These are phyloP conservation scores for Amazona vittata DNA, from an alignment of 2,113 vertebrate species.

Conservation along the genomic window DNA sequence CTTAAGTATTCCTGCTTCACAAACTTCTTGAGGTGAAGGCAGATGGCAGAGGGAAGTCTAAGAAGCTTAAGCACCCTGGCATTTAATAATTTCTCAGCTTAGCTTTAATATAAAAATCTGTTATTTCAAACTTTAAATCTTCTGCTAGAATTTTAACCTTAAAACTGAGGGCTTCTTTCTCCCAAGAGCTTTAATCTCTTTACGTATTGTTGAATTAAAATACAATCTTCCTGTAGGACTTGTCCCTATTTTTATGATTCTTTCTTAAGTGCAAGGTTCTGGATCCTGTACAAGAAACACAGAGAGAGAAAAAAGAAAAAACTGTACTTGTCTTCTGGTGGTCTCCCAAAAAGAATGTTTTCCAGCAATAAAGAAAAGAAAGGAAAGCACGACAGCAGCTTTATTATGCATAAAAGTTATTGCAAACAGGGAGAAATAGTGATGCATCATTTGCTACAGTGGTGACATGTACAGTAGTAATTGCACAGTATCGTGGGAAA, in stretches of 20 bases:
- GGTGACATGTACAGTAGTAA: neutral
- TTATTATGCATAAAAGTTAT: neutral
- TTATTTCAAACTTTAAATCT: conserved; percentile 2
- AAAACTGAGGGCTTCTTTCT: conserved; percentile 28
- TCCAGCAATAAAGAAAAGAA: neutral
- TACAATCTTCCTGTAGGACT: neutral
- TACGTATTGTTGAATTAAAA: conserved; percentile 6
- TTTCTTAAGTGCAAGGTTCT: neutral
- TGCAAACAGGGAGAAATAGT: neutral
- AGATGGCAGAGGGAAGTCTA: neutral
- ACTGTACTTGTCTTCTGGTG: neutral
- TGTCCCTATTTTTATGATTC: neutral
- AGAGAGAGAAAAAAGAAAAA: neutral
- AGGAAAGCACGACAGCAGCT: neutral
- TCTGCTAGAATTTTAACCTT: conserved; percentile 3
- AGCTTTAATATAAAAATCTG: conserved; percentile 18
- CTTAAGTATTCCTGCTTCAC: neutral
- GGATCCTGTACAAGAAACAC: neutral
- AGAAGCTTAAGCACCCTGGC: neutral
- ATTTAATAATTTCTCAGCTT: conserved; percentile 7
- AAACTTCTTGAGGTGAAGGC: neutral
- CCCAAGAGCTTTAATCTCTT: neutral
- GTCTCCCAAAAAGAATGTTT: neutral
- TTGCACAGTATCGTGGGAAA: neutral
- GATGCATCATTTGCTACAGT: neutral